Percentiles rank a stretch among this genome's conserved stretches.
These are phyloP conservation scores for Amblyopsis rosae DNA, from an alignment of 2,113 vertebrate species.

Conservation along the genomic window DNA sequence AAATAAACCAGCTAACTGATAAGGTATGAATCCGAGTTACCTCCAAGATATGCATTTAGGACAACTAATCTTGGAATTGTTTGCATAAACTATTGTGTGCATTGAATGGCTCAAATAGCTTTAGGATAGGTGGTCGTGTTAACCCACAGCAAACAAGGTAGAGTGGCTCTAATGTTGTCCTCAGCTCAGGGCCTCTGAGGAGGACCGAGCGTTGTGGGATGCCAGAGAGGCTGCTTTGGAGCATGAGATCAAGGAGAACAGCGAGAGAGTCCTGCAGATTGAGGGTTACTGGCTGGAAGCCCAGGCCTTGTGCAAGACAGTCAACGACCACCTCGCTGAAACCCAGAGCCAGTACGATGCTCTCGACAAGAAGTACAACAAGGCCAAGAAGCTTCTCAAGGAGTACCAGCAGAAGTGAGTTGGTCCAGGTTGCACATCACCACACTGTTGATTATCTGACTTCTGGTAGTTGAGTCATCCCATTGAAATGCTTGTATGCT, in stretches of 20 bases:
- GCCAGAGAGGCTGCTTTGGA: constrained; percentile 79
- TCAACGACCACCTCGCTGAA: constrained; percentile 86
- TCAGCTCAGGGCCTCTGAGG: constrained; percentile 80
- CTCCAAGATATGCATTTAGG: neutral
- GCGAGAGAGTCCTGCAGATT: constrained; percentile 85
- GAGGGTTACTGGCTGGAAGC: constrained; percentile 91
- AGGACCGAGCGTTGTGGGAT: constrained; percentile 80
- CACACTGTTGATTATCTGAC: neutral
- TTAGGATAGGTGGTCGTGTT: neutral
- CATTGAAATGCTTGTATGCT: no score
- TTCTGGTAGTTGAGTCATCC: no score
- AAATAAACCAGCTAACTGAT: constrained; percentile 85
- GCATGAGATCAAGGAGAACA: constrained; percentile 82
- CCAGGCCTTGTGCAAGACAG: constrained; percentile 86
- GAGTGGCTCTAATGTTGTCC: neutral
- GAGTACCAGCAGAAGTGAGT: constrained; percentile 93
- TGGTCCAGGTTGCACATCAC: constrained; percentile 10
- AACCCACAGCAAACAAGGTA: neutral
- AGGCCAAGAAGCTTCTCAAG: constrained; percentile 91
- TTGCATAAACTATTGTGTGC: neutral
- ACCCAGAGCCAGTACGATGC: constrained; percentile 85
- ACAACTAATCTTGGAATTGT: no score
- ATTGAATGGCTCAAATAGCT: no score
- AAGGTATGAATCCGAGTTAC: constrained; percentile 71
- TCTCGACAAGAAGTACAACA: constrained; percentile 91